phyloP scores from a whole-genome alignment of 2,797 vertebrate genomes.

The Mus spretus region DNA sequence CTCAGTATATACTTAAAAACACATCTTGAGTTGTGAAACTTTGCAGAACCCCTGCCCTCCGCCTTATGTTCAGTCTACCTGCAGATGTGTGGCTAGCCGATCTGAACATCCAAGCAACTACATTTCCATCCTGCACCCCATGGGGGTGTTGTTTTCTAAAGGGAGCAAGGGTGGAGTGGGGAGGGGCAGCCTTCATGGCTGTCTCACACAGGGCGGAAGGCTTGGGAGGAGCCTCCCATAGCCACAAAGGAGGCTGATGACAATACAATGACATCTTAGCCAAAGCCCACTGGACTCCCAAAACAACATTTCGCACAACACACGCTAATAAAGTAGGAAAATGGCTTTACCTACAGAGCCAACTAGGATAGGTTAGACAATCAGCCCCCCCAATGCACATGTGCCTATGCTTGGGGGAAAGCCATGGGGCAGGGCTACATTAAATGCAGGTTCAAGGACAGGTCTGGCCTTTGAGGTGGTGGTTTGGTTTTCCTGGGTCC shows the following conservation, averaged over 20 bases:
- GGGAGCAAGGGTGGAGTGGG: not conserved
- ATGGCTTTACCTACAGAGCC: not conserved
- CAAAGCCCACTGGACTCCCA: not conserved
- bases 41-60: not conserved
- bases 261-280: accelerated
- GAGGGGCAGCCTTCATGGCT: not conserved
- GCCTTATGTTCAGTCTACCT: not conserved
- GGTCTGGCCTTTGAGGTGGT: not conserved
- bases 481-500: accelerated
- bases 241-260: not conserved
- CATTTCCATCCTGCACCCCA: not conserved
- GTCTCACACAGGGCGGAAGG: accelerated
- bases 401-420: not conserved
- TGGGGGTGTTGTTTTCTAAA: not conserved
- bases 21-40: not conserved
- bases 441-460: accelerated
- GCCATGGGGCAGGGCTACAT: accelerated
- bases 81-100: not conserved
- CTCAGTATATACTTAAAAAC: not conserved
- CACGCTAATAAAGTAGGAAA: not conserved
- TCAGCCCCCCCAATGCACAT: not conserved
- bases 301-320: not conserved
- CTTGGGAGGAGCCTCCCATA: not conserved
- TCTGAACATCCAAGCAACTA: not conserved
- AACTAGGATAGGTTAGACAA: not conserved